Evolutionary conservation across 2,888 invertebrate species (phyloP), one percentile per base, ranked within the genome.

Genomic region (Psylliodes chrysocephalus): DNA sequence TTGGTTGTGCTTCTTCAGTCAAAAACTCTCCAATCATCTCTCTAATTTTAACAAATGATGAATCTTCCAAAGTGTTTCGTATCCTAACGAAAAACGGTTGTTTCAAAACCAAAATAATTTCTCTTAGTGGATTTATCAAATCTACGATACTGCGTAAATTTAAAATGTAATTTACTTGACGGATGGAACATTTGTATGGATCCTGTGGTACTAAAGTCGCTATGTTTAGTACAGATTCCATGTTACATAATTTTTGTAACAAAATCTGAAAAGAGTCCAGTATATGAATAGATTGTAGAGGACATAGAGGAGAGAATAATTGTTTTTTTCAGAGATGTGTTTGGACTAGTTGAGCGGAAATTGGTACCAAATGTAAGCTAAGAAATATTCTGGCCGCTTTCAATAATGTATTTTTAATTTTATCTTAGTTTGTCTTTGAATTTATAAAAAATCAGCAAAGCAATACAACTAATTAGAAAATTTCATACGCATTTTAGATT

Each of bases 211-310:
- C 77, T 51, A 86, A 80, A 33, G 82, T 86, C 79, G 85, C 86
- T 75, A 86, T 83, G 2, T 89, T 85, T 12, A 95, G 82, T 14
- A 95, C 85, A 75, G 90, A 90, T 74, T 96, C 95, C n/a, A 94
- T 86, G 68, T 93, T 93, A 1, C 87, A 83, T 63, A 95, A 85
- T 73, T 90, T 88, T 66, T 87, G 86, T 44, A 93, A 79, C 1
- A 88, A 84, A 60, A 86, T 86, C 90, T 90, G 73, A 19, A 81
- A 79, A n/a, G n/a, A n/a, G n/a, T n/a, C n/a, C n/a, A n/a, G n/a
- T n/a, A n/a, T n/a, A n/a, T n/a, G n/a, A n/a, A n/a, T n/a, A n/a
- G n/a, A n/a, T n/a, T n/a, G n/a, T n/a, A n/a, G n/a, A n/a, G n/a
- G n/a, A n/a, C n/a, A n/a, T n/a, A n/a, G n/a, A n/a, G n/a, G n/a